A percentile compares a stretch with the other conserved stretches of the same genome.
Conservation (phyloP, 2,113 vertebrate species). For the Romanogobio albipinnatus region DNA sequence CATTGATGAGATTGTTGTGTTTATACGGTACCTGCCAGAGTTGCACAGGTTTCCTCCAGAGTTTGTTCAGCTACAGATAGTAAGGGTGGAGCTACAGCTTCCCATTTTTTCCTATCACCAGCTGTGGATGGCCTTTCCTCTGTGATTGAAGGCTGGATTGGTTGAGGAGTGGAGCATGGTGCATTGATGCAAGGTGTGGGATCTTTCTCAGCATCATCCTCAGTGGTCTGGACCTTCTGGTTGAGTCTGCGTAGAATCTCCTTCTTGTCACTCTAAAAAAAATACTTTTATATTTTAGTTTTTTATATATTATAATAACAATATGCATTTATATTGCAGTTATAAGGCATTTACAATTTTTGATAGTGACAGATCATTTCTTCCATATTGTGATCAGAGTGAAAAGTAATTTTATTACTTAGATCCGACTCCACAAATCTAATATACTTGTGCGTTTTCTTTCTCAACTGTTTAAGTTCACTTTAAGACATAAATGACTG, state of each 20-base stretch:
- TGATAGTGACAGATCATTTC: too few relatives aligned
- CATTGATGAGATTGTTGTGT: neutral
- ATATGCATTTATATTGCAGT: too few relatives aligned
- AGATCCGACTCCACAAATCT: too few relatives aligned
- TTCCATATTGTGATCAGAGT: too few relatives aligned
- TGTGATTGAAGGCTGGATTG: slow-evolving; percentile 43
- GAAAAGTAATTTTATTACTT: too few relatives aligned
- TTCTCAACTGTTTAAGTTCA: too few relatives aligned
- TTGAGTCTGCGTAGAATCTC: slow-evolving; percentile 92
- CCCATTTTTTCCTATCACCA: slow-evolving; percentile 86
- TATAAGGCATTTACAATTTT: too few relatives aligned
- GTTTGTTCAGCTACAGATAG: slow-evolving; percentile 80
- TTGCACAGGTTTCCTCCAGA: slow-evolving; percentile 76
- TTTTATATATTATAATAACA: too few relatives aligned
- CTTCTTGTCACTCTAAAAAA: slow-evolving; percentile 84
- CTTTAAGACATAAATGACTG: too few relatives aligned
- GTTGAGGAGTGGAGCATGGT: slow-evolving; percentile 53
- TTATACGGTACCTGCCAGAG: slow-evolving; percentile 53
- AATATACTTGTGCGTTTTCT: too few relatives aligned
- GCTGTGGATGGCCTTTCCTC: slow-evolving; percentile 61
- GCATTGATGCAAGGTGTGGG: slow-evolving; percentile 24
- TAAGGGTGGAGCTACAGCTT: slow-evolving; percentile 77
- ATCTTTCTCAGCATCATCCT: slow-evolving; percentile 62
- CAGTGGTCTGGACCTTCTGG: slow-evolving; percentile 81
- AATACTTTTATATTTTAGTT: too few relatives aligned